Percentiles rank a stretch among this genome's conserved stretches.
These are phyloP conservation scores for Toxotes lorentzi DNA, from an alignment of 2,797 vertebrate species.

Conservation along the genomic window DNA sequence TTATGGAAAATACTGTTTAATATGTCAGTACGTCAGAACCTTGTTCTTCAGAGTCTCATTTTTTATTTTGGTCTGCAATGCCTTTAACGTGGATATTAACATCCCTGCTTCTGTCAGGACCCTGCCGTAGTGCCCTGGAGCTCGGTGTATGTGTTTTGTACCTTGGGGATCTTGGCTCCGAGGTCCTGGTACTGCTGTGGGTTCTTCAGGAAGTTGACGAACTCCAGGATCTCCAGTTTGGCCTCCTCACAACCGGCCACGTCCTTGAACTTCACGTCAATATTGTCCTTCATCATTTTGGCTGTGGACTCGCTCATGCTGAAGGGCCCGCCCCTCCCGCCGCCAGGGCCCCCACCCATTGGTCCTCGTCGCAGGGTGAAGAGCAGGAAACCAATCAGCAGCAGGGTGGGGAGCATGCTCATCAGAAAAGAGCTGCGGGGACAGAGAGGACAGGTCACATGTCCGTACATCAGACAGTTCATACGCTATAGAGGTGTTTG, in stretches of 20 bases:
- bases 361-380: conserved; percentile 91
- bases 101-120: no score
- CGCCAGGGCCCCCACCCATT: conserved; percentile 88
- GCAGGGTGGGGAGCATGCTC: conserved; percentile 91
- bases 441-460: neutral
- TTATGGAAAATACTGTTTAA: no score
- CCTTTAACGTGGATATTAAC: no score
- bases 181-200: conserved; percentile 96
- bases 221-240: conserved; percentile 97
- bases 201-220: conserved; percentile 97
- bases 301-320: conserved; percentile 95
- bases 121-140: no score
- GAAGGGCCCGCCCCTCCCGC: conserved; percentile 94
- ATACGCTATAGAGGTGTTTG: no score
- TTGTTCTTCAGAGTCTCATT: no score
- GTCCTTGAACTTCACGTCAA: conserved; percentile 96
- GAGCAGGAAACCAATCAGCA: conserved; percentile 93
- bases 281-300: conserved; percentile 94
- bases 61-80: no score
- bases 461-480: no score
- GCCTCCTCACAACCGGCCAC: conserved; percentile 97
- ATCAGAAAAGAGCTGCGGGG: conserved; percentile 90
- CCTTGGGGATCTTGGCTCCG: conserved; percentile 98
- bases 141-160: conserved; percentile 51
- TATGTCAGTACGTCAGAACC: no score